Conservation (phyloP, 1,140 invertebrate species). For the Drosophila truncata region DNA sequence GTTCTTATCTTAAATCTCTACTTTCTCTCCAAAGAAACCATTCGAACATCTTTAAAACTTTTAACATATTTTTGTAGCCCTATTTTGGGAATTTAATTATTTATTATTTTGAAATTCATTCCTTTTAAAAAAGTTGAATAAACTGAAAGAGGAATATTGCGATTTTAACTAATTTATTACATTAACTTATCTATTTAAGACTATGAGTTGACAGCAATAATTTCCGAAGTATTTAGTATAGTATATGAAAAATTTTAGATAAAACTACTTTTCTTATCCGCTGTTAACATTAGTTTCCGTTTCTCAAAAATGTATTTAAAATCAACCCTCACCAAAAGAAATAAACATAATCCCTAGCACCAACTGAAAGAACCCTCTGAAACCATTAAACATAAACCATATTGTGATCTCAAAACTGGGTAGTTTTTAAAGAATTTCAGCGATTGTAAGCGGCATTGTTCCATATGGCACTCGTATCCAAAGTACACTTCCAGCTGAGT, state of each 20-base stretch:
- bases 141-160: accelerated
- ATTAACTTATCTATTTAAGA: neutral
- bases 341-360: neutral
- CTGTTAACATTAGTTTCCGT: neutral
- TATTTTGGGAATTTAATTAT: neutral
- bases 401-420: neutral
- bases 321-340: neutral
- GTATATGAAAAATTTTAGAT: neutral
- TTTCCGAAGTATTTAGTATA: neutral
- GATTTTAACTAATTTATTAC: neutral
- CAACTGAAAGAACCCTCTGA: neutral
- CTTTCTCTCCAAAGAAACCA: neutral
- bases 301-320: neutral
- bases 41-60: too few species aligned
- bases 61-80: neutral
- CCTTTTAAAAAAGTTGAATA: neutral
- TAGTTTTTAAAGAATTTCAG: constrained; percentile 1
- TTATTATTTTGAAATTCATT: neutral
- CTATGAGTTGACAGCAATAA: neutral
- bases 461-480: constrained; percentile 34
- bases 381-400: constrained; percentile 1
- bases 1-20: neutral
- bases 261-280: neutral
- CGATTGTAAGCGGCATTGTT: constrained; percentile 26
- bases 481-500: constrained; percentile 45